Evolutionary conservation across 2,113 vertebrate genomes (phyloP), one percentile per base, ranked within the genome.

Genomic region (Malurus melanocephalus): DNA sequence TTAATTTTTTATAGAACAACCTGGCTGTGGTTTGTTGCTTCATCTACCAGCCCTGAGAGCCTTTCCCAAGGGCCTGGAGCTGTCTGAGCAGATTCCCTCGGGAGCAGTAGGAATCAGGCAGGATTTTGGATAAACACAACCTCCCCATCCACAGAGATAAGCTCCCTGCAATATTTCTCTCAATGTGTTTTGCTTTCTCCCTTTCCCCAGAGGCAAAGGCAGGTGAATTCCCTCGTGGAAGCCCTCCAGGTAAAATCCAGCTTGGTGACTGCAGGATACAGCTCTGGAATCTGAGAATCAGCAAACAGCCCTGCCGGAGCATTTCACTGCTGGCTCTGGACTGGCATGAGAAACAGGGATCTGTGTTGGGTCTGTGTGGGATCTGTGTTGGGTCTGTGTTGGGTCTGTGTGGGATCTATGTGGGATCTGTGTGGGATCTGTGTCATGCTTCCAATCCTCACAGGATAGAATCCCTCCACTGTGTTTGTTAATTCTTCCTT

Each of bases 361-460:
- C 19, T 4, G 11, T 61, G 27, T 57, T 0, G 1, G 38, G 38
- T 38, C 38, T 38, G 38, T 38, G 38, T 38, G 11, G 10, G 26
- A 53, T 11, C 19, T 4, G 9, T 49, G 13, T 55, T 8, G 11
- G 22, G 66, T 18, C 19, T 4, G 11, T 61, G 27, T 57, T 0
- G 1, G 38, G 4, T 38, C 38, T 38, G 38, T 38, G 38, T 38
- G 11, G 10, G 26, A 53, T 11, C 19, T 4, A 7, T 49, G 13
- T 38, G 53, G 11, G 22, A 66, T 18, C 19, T 4, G 11, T 61
- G 46, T 48, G 11, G 10, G 26, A 53, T 11, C 19, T 4, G 9
- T 49, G 13, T 55, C 0, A 0, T 43, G 26, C 26, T 84, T 38
- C 35, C 32, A 53, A 0, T 32, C 27, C 60, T 76, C 2, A 0